Percentiles rank a stretch among this genome's conserved stretches.
Evolutionary conservation across 1,140 invertebrate species (phyloP).

Genomic region (Bombus waltoni): DNA sequence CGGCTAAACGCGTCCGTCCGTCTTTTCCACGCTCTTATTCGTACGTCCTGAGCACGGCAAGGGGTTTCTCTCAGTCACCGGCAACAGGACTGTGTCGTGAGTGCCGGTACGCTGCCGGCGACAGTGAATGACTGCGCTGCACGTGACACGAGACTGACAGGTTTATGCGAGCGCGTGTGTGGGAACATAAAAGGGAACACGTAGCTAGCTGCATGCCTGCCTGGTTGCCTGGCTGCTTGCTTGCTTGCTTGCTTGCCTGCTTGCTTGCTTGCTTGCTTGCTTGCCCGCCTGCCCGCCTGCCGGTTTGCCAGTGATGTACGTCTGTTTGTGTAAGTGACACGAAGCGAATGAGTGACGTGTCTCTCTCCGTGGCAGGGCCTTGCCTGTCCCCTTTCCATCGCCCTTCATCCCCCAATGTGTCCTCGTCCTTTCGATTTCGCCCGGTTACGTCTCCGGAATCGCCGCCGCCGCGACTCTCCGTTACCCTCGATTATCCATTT

Average conservation of each 20-base stretch:
- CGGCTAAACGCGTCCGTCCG: slow-evolving; percentile 43
- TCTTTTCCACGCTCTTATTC: slow-evolving; percentile 61
- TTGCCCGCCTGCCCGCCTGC: slow-evolving; percentile 65
- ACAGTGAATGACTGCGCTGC: slow-evolving; percentile 82
- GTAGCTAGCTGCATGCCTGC: slow-evolving; percentile 75
- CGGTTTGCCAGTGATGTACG: slow-evolving; percentile 78
- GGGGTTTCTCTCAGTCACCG: slow-evolving; percentile 61
- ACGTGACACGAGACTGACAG: slow-evolving; percentile 82
- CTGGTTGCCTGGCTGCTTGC: slow-evolving; percentile 30
- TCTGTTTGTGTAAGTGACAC: slow-evolving; percentile 83
- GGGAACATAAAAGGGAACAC: slow-evolving; percentile 82
- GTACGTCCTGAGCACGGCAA: slow-evolving; percentile 27
- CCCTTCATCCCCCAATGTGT: slow-evolving; percentile 18
- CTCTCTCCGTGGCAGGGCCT: slow-evolving; percentile 67
- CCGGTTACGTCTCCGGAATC: slow-evolving; percentile 1
- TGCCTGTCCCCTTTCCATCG: slow-evolving; percentile 29
- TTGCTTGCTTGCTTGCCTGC: slow-evolving; percentile 70
- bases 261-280: slow-evolving; percentile 7
- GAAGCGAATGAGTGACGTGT: slow-evolving; percentile 80
- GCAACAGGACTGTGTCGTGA: slow-evolving; percentile 70
- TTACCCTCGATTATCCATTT: neutral
- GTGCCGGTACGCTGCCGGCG: slow-evolving; percentile 77
- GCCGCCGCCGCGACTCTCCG: too few relatives aligned
- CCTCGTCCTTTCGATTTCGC: slow-evolving; percentile 45
- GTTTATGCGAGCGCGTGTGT: slow-evolving; percentile 82